Evolutionary conservation across 2,888 invertebrate genomes (phyloP), one percentile per base, ranked within the genome.

Genomic region (Pheosia gnoma): DNA sequence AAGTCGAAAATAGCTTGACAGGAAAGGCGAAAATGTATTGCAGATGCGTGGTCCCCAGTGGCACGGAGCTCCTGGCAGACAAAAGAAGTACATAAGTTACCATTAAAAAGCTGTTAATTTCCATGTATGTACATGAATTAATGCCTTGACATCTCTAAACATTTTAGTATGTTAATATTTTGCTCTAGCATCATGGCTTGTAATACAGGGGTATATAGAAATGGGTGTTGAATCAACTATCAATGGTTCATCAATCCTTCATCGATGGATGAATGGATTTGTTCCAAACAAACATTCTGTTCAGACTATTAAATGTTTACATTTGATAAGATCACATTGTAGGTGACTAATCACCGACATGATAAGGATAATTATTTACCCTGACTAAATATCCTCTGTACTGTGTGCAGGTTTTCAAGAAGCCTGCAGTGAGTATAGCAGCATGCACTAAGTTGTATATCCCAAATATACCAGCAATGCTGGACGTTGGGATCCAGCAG

Each of bases 1-100:
- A 96, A 97, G 87, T 97, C 97, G 74, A 95, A 96, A 58, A 97
- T 95, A 0, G 96, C 95, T 63, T 95, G 95, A 81, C 97, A 97
- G 0, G 95, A 90, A 3, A 97, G 87, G 10, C 97, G 95, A 64
- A 94, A 93, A 77, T 95, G 95, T 68, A 96, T 94, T 0, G 94
- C 94, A 3, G 94, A 93, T 7, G 95, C 93, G 47, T 95, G 93
- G 61, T 95, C 95, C 11, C 95, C 95, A 51, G 93, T 85, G 9
- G 95, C 90, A 60, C 88, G 86, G 0, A 95, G 78, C 68, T 90
- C 85, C 94, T 94, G 82, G 6, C 84, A 69, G 25, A 9, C 25
- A 52, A 36, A 81, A 57, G 57, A n/a, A n/a, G 9, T n/a, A 41
- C 41, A 47, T 25, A 13, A 25, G 37, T 41, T 11, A 59, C 9